Evolutionary conservation across 2,888 invertebrate genomes (phyloP), one percentile per base, ranked within the genome.

Genomic region (Scaeva pyrastri): DNA sequence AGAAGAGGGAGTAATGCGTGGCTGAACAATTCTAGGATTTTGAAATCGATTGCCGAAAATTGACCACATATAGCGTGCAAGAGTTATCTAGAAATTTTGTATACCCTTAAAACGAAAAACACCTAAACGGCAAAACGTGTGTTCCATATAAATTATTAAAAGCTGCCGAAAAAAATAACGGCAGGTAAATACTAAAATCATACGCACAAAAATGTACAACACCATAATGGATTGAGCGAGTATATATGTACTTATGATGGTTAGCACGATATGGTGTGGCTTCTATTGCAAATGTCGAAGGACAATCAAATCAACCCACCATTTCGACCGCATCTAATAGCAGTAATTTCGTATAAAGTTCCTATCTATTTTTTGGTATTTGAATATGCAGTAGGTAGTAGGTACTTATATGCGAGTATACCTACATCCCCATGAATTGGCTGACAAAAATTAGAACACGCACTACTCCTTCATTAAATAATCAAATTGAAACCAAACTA

Each of bases 141-240:
- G 88, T 89, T 88, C 82, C 88, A 88, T 76, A 89, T 89, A 86
- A 89, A 89, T 89, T 87, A 88, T 89, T 89, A 52, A 89, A 71
- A 70, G 39, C 74, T 58, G 39, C 56, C 66, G 71, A 41, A 58
- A 68, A n/a, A 75, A 71, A 70, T 75, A 75, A 75, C 56, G 71
- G 45, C 58, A 55, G 41, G 39, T 58, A 58, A 45, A 36, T 76
- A 80, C 80, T 81, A 80, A 73, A 76, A 72, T 62, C 19, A n/a
- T 72, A 75, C 80, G 75, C 75, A 80, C 58, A 80, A 78, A 84
- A 83, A 74, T 70, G 45, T 71, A 75, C 43, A 66, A 45, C 52
- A 80, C 48, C 55, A 76, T 80, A 81, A 85, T 76, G 81, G 85
- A 76, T 68, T 76, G 80, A 76, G 71, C 52, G 16, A 78, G 75